Base-by-base conservation (phyloP, 2,888 invertebrate species). In the Hypena proboscidalis region DNA sequence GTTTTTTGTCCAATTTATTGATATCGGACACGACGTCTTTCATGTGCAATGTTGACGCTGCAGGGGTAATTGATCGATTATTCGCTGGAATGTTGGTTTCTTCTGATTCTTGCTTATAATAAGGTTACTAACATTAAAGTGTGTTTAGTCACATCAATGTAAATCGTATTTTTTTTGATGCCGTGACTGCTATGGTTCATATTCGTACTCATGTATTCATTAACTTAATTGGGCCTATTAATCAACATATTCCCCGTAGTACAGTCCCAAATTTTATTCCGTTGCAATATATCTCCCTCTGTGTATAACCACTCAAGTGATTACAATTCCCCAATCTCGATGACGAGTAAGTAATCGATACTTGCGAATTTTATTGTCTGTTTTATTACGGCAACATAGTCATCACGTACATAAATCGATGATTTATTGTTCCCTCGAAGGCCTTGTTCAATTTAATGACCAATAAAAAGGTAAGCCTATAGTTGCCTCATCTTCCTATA, bases 371-470 rank as follows among this genome's bases (percentile, higher is more conserved):
- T 74, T 69, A 65, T 58, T 53, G 51, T 56, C 57, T 32, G 60
- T 66, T 73, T 75, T 70, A 70, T 67, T 66, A 58, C 61, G 36
- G 53, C 52, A 46, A 54, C 48, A 58, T 53, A 64, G 60, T 70
- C 67, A 65, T 66, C 65, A 52, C 55, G 57, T 58, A 64, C 60
- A 70, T 74, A 68, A 77, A 72, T 72, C 58, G 55, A 70, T 72
- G 66, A 77, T 72, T 73, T 72, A 74, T 70, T 62, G 63, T 71
- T 72, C 68, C 67, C 66, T 63, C 52, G 53, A 63, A 69, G 53
- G 52, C 58, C 55, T 68, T 70, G 62, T 74, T 65, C 61, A 67
- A 64, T 74, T 77, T 77, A 67, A 77, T 75, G 65, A 58, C 54
- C 58, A 65, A 74, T 77, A 77, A 79, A 79, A 74, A 64, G 60